These are phyloP conservation scores for Petrocephalus sullivani DNA, from an alignment of 2,797 vertebrate species.

Conservation along the genomic window DNA sequence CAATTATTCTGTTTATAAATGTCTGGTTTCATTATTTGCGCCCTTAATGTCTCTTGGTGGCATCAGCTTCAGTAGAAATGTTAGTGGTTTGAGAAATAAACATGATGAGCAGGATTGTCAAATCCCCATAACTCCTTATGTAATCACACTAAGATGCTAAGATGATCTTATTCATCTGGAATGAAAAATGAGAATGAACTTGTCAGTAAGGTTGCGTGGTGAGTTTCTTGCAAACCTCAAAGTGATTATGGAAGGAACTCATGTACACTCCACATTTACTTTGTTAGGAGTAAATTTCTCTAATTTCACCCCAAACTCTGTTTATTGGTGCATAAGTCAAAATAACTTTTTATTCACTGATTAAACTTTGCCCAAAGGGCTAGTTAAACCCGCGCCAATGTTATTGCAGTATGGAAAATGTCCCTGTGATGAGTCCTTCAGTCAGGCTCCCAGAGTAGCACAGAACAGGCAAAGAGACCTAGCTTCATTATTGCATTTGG, in stretches of 20 bases:
- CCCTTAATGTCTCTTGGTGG: neutral
- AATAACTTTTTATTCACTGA: neutral
- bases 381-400: neutral
- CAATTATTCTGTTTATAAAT: neutral
- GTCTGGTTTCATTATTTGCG: neutral
- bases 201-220: slow-evolving; percentile 31
- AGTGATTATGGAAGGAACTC: slow-evolving; percentile 38
- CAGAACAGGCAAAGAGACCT: slow-evolving; percentile 19
- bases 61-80: neutral
- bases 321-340: neutral
- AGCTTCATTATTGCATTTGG: slow-evolving; percentile 29
- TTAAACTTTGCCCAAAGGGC: neutral
- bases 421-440: neutral
- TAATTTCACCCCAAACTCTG: neutral
- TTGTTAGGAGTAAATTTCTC: neutral
- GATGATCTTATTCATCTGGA: slow-evolving; percentile 36
- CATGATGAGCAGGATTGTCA: neutral
- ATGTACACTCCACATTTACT: neutral
- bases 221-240: slow-evolving; percentile 37
- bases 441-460: no score
- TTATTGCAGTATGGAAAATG: neutral
- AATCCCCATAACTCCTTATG: slow-evolving; percentile 43
- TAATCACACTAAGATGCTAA: slow-evolving; percentile 60
- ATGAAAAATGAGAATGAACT: slow-evolving; percentile 26
- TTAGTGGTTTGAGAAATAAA: neutral